Conservation (phyloP, 2,797 vertebrate genomes). For the Danio albolineatus region DNA sequence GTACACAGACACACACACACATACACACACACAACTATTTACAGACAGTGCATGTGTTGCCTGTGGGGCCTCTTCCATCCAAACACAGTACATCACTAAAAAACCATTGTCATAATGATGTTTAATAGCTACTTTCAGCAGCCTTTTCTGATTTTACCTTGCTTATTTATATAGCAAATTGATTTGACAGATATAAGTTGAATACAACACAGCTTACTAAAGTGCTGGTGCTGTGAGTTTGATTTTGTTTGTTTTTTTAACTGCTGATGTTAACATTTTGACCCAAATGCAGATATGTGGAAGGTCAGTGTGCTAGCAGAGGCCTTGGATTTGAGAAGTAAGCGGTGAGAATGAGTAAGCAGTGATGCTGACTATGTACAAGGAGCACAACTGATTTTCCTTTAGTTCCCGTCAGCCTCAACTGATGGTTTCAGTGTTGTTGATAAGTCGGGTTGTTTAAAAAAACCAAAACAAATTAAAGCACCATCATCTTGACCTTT, state of each 20-base stretch:
- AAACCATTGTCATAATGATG: neutral
- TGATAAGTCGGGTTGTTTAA: neutral
- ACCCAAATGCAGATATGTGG: neutral
- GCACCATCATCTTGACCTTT: neutral
- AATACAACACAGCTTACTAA: neutral
- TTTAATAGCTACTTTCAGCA: neutral
- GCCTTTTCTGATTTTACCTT: neutral
- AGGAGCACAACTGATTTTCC: neutral
- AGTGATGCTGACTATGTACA: neutral
- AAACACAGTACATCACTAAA: slow-evolving; percentile 18
- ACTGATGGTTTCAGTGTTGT: neutral
- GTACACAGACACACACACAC: no score
- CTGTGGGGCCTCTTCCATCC: neutral
- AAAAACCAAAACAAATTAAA: neutral
- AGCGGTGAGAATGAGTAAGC: neutral
- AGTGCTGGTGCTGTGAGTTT: neutral
- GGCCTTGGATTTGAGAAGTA: slow-evolving; percentile 8
- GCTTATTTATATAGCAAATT: neutral
- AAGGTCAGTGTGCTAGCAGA: neutral
- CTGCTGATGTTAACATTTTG: neutral
- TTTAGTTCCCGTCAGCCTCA: neutral
- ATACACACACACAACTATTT: no score
- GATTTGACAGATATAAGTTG: neutral
- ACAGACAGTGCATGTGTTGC: no score
- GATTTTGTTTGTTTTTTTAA: neutral